phyloP scores from a whole-genome alignment of 2,113 vertebrate species.

The Calcarius ornatus region DNA sequence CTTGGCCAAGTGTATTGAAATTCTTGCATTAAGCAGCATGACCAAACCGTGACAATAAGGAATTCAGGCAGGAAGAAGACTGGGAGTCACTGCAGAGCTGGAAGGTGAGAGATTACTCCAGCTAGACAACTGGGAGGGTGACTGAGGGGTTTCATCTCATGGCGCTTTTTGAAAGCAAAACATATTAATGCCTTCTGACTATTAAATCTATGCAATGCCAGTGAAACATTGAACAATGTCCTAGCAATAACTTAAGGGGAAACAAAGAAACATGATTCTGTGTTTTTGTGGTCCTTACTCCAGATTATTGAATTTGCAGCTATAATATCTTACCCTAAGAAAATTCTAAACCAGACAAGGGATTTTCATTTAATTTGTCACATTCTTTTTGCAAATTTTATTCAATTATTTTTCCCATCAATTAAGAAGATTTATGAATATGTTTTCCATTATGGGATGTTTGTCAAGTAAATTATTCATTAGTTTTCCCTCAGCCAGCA shows the following conservation, averaged over 20 bases:
- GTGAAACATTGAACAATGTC: not conserved
- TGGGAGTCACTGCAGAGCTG: not conserved
- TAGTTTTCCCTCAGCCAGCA: slow-evolving; percentile 3
- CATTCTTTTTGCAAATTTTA: not conserved
- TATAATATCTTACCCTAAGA: not conserved
- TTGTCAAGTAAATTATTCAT: slow-evolving; percentile 45
- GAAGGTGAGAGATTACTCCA: not conserved
- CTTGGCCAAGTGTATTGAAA: not conserved
- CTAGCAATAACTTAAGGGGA: not conserved
- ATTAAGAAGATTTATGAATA: slow-evolving; percentile 38
- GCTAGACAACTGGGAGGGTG: not conserved
- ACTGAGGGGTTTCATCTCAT: not conserved
- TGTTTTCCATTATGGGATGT: slow-evolving; percentile 6
- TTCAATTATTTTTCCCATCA: slow-evolving; percentile 25
- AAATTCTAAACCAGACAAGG: not conserved
- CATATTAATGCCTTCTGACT: not conserved
- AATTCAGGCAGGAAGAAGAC: not conserved
- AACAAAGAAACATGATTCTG: not conserved
- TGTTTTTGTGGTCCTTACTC: not conserved
- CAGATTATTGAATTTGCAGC: not conserved
- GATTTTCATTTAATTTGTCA: not conserved
- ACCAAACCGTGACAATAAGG: not conserved
- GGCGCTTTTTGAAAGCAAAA: not conserved
- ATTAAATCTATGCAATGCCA: not conserved
- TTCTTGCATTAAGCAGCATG: not conserved